Evolutionary conservation across 2,113 vertebrate genomes (phyloP).

Genomic region (Hymenochirus boettgeri): DNA sequence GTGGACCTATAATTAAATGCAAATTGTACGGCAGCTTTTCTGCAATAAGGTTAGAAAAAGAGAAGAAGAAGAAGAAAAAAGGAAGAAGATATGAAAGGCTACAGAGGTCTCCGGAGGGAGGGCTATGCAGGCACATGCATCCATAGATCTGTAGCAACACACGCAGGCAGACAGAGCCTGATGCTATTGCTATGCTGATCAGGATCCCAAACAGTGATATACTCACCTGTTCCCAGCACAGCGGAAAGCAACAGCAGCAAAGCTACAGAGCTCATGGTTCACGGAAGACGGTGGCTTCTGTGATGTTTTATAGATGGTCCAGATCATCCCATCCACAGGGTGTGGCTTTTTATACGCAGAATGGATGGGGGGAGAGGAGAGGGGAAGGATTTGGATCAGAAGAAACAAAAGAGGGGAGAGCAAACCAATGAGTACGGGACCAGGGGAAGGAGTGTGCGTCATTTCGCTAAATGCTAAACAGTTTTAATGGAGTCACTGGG

Average conservation of each 20-base stretch:
- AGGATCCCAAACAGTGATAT: neutral
- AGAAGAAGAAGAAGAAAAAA: too few species aligned
- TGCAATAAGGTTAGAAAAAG: neutral
- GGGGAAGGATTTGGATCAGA: slow-evolving; percentile 12
- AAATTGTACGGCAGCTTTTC: too few species aligned
- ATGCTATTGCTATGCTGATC: neutral
- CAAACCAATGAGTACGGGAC: slow-evolving; percentile 30
- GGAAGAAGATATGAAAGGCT: neutral
- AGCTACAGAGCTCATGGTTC: slow-evolving; percentile 14
- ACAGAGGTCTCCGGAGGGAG: neutral
- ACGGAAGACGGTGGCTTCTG: slow-evolving; percentile 2
- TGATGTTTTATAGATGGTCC: slow-evolving; percentile 8
- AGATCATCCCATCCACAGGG: slow-evolving; percentile 37
- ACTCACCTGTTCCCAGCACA: slow-evolving; percentile 21
- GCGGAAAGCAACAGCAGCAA: slow-evolving; percentile 24
- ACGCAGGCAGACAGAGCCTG: neutral
- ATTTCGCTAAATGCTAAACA: slow-evolving; percentile 21
- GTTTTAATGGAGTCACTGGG: slow-evolving; percentile 6
- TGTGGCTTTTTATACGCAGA: slow-evolving; percentile 41
- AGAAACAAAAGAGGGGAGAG: slow-evolving; percentile 5
- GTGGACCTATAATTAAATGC: too few species aligned
- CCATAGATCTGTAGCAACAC: neutral
- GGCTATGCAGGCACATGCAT: neutral
- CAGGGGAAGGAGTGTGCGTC: slow-evolving; percentile 21
- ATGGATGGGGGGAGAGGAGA: slow-evolving; percentile 16